phyloP scores from a whole-genome alignment of 2,888 invertebrate genomes.

The Cheilosia grossa region DNA sequence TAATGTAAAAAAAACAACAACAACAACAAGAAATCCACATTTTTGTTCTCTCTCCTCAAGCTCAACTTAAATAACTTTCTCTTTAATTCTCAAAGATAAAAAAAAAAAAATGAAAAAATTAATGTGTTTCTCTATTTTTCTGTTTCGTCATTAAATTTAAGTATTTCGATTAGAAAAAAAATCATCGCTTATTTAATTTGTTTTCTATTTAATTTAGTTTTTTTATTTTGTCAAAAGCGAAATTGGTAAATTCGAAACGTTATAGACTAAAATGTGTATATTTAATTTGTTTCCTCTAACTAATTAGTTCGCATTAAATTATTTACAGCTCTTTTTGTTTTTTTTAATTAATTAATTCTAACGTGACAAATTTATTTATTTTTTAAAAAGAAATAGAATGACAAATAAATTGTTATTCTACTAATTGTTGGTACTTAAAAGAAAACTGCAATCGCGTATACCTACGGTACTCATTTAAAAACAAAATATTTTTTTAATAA shows the following conservation, averaged over 20 bases:
- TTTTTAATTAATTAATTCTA: slow-evolving; percentile 11
- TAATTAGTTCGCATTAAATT: slow-evolving; percentile 62
- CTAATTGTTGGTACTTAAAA: slow-evolving; percentile 70
- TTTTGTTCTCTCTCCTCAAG: slow-evolving; percentile 45
- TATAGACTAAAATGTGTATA: slow-evolving; percentile 15
- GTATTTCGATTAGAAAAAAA: slow-evolving; percentile 62
- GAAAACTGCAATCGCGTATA: slow-evolving; percentile 35
- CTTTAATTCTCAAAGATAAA: slow-evolving; percentile 70
- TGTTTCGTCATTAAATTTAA: slow-evolving; percentile 70
- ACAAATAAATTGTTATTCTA: slow-evolving; percentile 41
- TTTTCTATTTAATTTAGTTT: slow-evolving; percentile 31
- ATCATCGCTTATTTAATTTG: slow-evolving; percentile 10
- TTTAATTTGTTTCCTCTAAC: slow-evolving; percentile 25
- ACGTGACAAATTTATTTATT: slow-evolving; percentile 50
- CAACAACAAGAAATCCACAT: slow-evolving; percentile 23
- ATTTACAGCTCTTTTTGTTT: slow-evolving; percentile 18
- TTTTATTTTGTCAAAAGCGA: slow-evolving; percentile 30
- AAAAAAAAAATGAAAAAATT: slow-evolving; percentile 33
- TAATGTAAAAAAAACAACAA: slow-evolving; percentile 27
- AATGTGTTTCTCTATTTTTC: slow-evolving; percentile 55
- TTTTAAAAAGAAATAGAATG: slow-evolving; percentile 6
- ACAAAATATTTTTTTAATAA: slow-evolving; percentile 50
- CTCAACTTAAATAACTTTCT: slow-evolving; percentile 63
- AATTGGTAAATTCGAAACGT: slow-evolving; percentile 25
- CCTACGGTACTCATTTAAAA: slow-evolving; percentile 10